Conservation (phyloP, 2,797 vertebrate species). For the Falco concolor region DNA sequence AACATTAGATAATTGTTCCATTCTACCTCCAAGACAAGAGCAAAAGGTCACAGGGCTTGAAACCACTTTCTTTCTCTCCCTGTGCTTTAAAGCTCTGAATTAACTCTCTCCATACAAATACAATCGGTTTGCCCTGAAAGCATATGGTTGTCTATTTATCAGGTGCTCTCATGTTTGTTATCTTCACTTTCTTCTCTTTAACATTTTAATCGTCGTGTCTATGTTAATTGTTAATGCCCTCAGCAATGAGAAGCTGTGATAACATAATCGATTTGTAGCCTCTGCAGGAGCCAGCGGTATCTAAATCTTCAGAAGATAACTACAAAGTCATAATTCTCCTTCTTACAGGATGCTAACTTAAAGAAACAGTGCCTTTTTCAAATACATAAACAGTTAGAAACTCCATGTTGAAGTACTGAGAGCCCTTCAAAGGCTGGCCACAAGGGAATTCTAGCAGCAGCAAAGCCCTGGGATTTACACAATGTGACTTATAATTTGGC, state of each 20-base stretch:
- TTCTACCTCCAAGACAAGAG: not conserved
- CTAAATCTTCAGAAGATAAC: not conserved
- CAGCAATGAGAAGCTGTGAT: not conserved
- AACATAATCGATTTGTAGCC: constrained; percentile 11
- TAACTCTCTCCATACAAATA: not conserved
- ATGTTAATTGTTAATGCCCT: constrained; percentile 17
- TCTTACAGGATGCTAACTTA: not conserved
- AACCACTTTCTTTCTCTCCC: not conserved
- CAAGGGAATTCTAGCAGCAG: not conserved
- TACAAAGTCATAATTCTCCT: not conserved
- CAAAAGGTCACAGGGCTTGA: not conserved
- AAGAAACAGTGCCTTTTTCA: not conserved
- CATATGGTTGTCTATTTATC: not conserved
- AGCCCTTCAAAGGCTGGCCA: not conserved
- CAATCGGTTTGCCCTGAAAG: not conserved
- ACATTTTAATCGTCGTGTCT: constrained; percentile 6
- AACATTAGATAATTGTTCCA: not conserved
- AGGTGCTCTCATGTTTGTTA: not conserved
- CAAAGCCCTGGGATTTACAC: not conserved
- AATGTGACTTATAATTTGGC: not conserved
- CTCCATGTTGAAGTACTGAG: not conserved
- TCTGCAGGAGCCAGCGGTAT: not conserved
- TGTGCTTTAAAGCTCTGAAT: not conserved
- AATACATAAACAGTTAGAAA: not conserved
- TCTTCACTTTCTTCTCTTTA: not conserved